Evolutionary conservation across 2,797 vertebrate genomes (phyloP).

Genomic region (Natrix natrix): DNA sequence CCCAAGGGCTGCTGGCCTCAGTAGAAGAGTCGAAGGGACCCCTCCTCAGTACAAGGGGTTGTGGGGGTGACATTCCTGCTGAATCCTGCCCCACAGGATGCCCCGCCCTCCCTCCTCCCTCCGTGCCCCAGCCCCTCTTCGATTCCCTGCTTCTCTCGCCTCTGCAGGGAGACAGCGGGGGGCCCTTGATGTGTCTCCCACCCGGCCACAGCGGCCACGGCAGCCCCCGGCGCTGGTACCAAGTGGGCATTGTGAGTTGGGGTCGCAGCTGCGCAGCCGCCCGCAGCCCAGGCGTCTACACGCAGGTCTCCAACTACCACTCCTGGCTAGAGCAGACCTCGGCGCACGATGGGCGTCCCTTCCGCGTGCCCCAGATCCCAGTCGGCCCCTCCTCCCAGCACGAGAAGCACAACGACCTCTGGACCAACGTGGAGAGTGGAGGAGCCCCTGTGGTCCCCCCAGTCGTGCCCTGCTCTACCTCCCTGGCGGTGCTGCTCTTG

Average conservation of each 20-base stretch:
- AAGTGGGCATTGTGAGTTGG: conserved; percentile 65
- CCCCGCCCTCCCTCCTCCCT: too few species aligned
- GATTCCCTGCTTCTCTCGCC: not conserved
- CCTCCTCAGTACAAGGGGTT: not conserved
- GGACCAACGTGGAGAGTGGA: not conserved
- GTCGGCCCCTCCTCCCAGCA: rapidly evolving
- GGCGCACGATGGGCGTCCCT: not conserved
- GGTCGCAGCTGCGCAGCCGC: conserved; percentile 59
- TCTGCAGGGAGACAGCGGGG: conserved; percentile 63
- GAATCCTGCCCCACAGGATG: not conserved
- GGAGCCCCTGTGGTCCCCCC: rapidly evolving
- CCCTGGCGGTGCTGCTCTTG: not conserved
- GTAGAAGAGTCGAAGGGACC: not conserved
- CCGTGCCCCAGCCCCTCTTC: not conserved
- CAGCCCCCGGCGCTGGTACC: conserved; percentile 44
- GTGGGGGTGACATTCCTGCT: not conserved
- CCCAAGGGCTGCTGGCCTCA: not conserved
- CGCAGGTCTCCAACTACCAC: conserved; percentile 51
- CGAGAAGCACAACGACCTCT: rapidly evolving
- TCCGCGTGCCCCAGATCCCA: not conserved
- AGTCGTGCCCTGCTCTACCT: not conserved
- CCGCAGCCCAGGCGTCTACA: conserved; percentile 57
- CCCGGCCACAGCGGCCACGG: conserved; percentile 23
- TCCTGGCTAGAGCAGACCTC: conserved; percentile 52
- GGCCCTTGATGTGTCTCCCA: conserved; percentile 56